phyloP scores from a whole-genome alignment of 1,140 invertebrate genomes.

The Bradysia coprophila region DNA sequence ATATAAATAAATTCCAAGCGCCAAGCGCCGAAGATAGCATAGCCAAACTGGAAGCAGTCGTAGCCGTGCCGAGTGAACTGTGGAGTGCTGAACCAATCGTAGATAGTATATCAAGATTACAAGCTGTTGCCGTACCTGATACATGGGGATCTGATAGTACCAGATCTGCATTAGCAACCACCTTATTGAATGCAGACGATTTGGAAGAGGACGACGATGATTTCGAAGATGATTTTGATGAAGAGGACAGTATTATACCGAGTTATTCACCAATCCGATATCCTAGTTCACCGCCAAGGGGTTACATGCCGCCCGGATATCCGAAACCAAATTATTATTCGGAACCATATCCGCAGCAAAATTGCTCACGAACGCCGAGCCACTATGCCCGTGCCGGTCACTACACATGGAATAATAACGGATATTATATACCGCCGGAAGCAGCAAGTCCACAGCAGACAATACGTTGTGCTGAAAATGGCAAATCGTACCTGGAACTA shows the following conservation, averaged over 20 bases:
- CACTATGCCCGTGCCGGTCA: constrained; percentile 7
- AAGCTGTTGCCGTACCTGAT: constrained; percentile 29
- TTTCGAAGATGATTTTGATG: constrained; percentile 31
- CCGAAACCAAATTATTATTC: constrained; percentile 21
- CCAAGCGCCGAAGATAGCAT: constrained; percentile 26
- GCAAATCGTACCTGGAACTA: constrained; percentile 74
- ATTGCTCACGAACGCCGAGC: constrained; percentile 19
- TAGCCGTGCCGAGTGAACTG: constrained; percentile 13
- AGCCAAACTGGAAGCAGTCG: constrained; percentile 24
- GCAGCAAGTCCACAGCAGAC: constrained; percentile 44
- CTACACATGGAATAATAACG: constrained; percentile 6
- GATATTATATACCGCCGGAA: constrained; percentile 17
- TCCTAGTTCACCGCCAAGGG: constrained; percentile 12
- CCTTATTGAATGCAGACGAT: constrained; percentile 26
- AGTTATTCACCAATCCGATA: constrained; percentile 21
- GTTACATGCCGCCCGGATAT: constrained; percentile 10
- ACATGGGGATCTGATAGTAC: constrained; percentile 26
- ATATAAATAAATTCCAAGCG: no score
- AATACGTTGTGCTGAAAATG: constrained; percentile 72
- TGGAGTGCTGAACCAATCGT: constrained; percentile 13
- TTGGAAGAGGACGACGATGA: constrained; percentile 30
- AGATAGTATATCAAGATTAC: constrained; percentile 24
- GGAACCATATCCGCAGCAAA: constrained; percentile 23
- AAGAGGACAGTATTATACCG: constrained; percentile 24
- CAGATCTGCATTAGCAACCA: constrained; percentile 27